These are phyloP conservation scores for Helleia helle DNA, from an alignment of 2,888 invertebrate genomes.

Conservation along the genomic window DNA sequence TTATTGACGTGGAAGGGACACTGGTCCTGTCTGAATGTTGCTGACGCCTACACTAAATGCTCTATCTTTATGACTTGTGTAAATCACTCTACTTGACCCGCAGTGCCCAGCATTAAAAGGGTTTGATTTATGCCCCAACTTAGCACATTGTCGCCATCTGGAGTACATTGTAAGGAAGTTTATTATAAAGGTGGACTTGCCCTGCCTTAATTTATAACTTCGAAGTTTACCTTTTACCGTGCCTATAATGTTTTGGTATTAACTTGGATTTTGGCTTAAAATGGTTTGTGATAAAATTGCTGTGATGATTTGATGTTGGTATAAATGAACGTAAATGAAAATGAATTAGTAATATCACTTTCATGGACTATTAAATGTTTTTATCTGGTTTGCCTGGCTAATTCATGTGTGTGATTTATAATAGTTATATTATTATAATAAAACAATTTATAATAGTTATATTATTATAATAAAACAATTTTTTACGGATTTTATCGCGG, in stretches of 20 bases:
- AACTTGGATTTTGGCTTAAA: no score
- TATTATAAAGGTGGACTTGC: conserved; percentile 51
- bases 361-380: no score
- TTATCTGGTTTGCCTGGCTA: no score
- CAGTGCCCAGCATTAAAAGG: conserved; percentile 61
- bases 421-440: no score
- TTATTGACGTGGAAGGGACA: conserved; percentile 5
- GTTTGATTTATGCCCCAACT: conserved; percentile 67
- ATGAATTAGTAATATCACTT: no score
- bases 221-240: conserved; percentile 5
- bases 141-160: conserved; percentile 66
- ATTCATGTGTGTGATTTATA: no score
- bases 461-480: no score
- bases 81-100: conserved; percentile 59
- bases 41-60: conserved; percentile 3
- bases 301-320: background rate
- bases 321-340: no score
- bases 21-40: background rate
- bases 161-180: conserved; percentile 49
- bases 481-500: no score
- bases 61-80: conserved; percentile 9
- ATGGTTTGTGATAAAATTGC: no score
- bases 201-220: conserved; percentile 15
- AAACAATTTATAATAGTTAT: no score
- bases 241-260: no score